Base-by-base conservation (phyloP, 1,140 invertebrate genomes). In the Meteorus sp. region DNA sequence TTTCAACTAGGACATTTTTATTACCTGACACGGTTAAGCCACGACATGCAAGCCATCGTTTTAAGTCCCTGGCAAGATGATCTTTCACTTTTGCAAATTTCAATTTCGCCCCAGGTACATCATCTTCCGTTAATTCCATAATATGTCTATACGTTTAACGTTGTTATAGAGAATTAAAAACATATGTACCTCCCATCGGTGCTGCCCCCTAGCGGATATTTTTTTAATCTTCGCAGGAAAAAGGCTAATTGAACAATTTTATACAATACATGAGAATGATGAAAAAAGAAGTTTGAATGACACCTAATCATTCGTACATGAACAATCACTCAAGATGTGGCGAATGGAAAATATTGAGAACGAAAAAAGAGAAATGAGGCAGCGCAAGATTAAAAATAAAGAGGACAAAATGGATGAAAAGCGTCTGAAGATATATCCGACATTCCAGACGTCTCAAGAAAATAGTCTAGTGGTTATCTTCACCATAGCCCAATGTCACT, bases 371-470 rank as follows among this genome's bases (percentile, higher is more conserved):
- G 17, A 33, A 17, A 35, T 47, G 17, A 47, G 27, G 15, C 23
- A 13, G 23, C 5, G 20, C 7, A 20, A 23, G 27, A 2, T 2
- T 2, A 37, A 52, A 7, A 57, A 57, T 8, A 25, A 22, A 50
- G 15, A 41, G 39, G 45, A 50, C 35, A 25, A 57, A 23, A 50
- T n/a, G 17, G 45, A 20, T 23, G 25, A 20, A 39, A 57, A 57
- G 29, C 45, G n/a, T 13, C n/a, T 39, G 1, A 41, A 51, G 56
- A 57, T 27, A n/a, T n/a, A 37, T 50, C 56, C 47, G 23, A 39
- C 31, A 39, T 35, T 39, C 33, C 56, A 50, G 44, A 57, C 56
- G 41, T 57, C 56, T 50, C 23, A 20, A 9, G 44, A 48, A n/a
- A n/a, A n/a, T n/a, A n/a, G n/a, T n/a, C 37, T 17, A 57, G 33